Evolutionary conservation across 1,140 invertebrate species (phyloP), one percentile per base, ranked within the genome.

Genomic region (Drosophila erecta): DNA sequence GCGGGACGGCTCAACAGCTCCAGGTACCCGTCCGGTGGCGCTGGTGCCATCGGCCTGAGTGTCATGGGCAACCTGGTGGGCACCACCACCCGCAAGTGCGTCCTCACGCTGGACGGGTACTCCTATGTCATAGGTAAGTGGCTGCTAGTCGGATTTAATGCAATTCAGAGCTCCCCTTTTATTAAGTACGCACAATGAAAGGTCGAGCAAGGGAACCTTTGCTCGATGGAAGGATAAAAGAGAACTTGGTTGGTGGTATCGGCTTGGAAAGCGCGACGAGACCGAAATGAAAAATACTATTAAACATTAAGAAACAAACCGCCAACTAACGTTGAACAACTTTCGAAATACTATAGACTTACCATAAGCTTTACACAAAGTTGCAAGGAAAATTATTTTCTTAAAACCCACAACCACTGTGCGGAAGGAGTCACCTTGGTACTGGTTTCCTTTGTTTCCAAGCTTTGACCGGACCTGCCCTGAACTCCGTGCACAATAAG

Each of bases 111-210:
- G 53, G 96, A 96, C 87, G 96, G 96, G 80, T 96, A 96, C 93
- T 96, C 95, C 64, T 96, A 96, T 92, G 95, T 96, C 78, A 96
- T 96, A 93, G 96, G 96, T 96, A 93, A 95, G 95, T 85, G 24
- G 14, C 54, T 40, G 59, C 14, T 10, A 5, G 2, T 37, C 10
- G 6, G 22, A 22, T 2, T 38, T 8, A 8, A 10, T 2, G 33
- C 24, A 40, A 60, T 33, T 59, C 50, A 40, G 53, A 38, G 30
- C 67, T 43, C 22, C 38, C 30, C 24, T 15, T 7, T 7, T 35
- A 47, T 43, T 43, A 49, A 22, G 50, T 38, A 38, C 62, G 50
- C 33, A 38, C 62, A 50, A 59, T 33, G 3, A 40, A 44, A 57
- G 33, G 14, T 22, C 17, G 3, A 24, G 38, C 62, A 65, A 65